Percentiles rank a stretch among this genome's conserved stretches.
These are phyloP conservation scores for Eucera pruinosa DNA, from an alignment of 2,888 invertebrate genomes.

Conservation along the genomic window DNA sequence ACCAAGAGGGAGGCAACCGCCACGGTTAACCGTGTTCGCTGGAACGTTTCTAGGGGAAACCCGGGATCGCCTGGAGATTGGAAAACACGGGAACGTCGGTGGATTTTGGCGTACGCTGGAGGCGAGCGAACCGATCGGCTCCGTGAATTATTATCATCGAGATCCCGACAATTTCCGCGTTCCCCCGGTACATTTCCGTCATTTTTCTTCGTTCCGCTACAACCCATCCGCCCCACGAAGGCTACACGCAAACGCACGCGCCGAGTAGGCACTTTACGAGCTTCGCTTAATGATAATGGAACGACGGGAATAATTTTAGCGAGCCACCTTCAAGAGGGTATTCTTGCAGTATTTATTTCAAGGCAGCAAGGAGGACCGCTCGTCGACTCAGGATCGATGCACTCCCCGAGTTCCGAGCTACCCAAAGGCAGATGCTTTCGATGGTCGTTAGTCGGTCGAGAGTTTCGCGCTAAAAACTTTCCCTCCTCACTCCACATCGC, in stretches of 20 bases:
- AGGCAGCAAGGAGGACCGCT: slow-evolving; percentile 23
- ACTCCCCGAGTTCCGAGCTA: slow-evolving; percentile 27
- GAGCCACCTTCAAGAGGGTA: slow-evolving; percentile 42
- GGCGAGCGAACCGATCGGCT: slow-evolving; percentile 12
- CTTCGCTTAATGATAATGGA: slow-evolving; percentile 72
- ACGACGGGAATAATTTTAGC: slow-evolving; percentile 71
- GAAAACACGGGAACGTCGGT: not conserved
- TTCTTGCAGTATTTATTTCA: slow-evolving; percentile 60
- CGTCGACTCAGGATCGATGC: slow-evolving; percentile 50
- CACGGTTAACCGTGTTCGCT: not conserved
- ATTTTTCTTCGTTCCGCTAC: slow-evolving; percentile 6
- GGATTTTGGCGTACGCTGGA: not conserved
- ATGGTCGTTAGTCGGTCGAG: slow-evolving; percentile 66
- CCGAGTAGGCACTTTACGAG: slow-evolving; percentile 51
- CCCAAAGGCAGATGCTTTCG: slow-evolving; percentile 59
- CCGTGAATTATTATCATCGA: slow-evolving; percentile 29
- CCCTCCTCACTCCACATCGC: slow-evolving; percentile 24
- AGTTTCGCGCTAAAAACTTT: slow-evolving; percentile 63
- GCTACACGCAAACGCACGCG: slow-evolving; percentile 8
- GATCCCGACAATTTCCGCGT: slow-evolving; percentile 6
- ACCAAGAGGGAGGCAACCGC: slow-evolving; percentile 2
- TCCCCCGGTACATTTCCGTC: not conserved
- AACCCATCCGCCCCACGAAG: not conserved
- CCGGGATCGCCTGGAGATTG: not conserved
- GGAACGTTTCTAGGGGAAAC: not conserved